Conservation (phyloP, 2,888 invertebrate genomes). For the Capitulum mitella region DNA sequence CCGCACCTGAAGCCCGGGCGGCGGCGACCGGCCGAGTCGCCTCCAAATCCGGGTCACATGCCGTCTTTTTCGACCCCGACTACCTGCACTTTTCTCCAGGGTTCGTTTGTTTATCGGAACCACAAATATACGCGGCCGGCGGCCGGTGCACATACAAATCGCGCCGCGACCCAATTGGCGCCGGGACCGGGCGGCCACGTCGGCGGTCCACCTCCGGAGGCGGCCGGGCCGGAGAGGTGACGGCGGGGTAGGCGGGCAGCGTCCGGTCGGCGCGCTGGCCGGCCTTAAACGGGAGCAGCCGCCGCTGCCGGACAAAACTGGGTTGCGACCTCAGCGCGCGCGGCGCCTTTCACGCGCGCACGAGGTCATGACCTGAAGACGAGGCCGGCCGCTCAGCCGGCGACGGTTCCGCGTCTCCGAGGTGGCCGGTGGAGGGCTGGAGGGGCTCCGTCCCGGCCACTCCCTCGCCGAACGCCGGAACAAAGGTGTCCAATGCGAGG, state of each 20-base stretch:
- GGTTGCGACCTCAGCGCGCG: background rate
- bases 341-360: background rate
- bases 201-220: too few relatives aligned
- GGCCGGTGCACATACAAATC: background rate
- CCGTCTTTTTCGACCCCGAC: background rate
- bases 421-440: too few relatives aligned
- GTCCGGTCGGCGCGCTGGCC: too few relatives aligned
- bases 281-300: too few relatives aligned
- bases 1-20: background rate
- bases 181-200: background rate
- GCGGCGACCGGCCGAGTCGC: background rate
- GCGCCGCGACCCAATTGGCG: background rate
- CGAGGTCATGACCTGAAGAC: background rate
- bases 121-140: background rate
- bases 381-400: background rate
- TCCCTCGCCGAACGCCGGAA: too few relatives aligned
- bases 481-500: too few relatives aligned
- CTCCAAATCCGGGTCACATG: conserved; percentile 1
- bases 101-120: background rate
- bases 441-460: too few relatives aligned
- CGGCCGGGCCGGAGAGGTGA: too few relatives aligned
- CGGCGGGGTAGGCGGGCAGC: too few relatives aligned
- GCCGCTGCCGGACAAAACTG: background rate
- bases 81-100: background rate
- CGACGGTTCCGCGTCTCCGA: background rate